phyloP scores from a whole-genome alignment of 2,797 vertebrate species.

The Peromyscus eremicus region DNA sequence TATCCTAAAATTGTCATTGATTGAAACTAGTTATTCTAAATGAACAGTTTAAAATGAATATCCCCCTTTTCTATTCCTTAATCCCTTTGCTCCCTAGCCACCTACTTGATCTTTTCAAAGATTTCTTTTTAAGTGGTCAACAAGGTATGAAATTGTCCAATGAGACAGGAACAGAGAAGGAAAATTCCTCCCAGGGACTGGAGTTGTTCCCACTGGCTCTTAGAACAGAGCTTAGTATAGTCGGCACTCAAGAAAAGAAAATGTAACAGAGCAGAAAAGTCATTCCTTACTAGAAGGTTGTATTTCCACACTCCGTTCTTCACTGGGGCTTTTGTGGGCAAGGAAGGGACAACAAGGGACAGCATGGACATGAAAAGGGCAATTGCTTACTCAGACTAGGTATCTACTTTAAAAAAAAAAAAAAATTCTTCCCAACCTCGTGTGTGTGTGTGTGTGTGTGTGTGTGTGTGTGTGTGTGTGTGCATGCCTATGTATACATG shows the following conservation, averaged over 20 bases:
- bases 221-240: neutral
- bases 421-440: neutral
- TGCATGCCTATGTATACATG: neutral
- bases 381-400: neutral
- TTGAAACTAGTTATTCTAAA: slow-evolving; percentile 88
- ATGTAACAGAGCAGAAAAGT: neutral
- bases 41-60: slow-evolving; percentile 86
- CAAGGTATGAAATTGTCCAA: slow-evolving; percentile 31
- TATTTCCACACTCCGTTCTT: neutral
- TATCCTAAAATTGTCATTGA: slow-evolving; percentile 89
- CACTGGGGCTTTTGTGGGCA: neutral
- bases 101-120: slow-evolving; percentile 73
- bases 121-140: slow-evolving; percentile 65
- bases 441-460: neutral
- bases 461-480: neutral
- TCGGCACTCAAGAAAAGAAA: neutral
- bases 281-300: neutral
- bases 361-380: no score
- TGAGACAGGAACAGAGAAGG: neutral
- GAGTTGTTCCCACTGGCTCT: neutral
- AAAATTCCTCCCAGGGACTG: neutral
- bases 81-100: slow-evolving; percentile 77
- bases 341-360: neutral
- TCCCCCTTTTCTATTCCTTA: slow-evolving; percentile 76
- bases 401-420: neutral